Evolutionary conservation across 2,797 vertebrate genomes (phyloP).

Genomic region (Nyctibius grandis): DNA sequence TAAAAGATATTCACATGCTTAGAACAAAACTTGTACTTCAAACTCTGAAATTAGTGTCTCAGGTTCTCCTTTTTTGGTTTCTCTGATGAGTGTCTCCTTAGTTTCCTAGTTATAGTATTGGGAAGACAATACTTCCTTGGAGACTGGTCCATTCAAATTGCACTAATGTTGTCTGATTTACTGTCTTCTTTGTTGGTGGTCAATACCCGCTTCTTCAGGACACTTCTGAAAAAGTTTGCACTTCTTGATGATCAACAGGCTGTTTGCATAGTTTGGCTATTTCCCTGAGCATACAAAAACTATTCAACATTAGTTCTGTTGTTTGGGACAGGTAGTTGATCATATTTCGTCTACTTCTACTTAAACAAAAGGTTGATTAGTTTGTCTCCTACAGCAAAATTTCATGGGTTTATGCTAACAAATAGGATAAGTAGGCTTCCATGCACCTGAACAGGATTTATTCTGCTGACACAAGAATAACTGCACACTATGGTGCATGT

Average conservation of each 20-base stretch:
- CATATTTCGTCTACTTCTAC: neutral
- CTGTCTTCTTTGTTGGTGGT: neutral
- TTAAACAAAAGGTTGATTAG: neutral
- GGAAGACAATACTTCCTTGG: neutral
- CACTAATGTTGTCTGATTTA: neutral
- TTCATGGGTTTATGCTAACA: neutral
- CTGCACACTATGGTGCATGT: accelerated
- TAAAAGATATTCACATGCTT: neutral
- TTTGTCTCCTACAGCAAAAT: neutral
- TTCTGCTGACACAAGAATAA: neutral
- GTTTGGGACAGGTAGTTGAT: neutral
- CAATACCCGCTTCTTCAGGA: neutral
- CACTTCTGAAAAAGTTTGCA: neutral
- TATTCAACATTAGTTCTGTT: neutral
- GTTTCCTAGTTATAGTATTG: neutral
- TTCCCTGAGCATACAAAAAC: neutral
- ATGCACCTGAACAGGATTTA: neutral
- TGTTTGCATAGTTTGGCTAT: neutral
- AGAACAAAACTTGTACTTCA: neutral
- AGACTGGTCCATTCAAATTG: neutral
- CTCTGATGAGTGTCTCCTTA: neutral
- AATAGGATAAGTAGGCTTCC: neutral
- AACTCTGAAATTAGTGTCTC: neutral
- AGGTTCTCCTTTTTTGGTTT: neutral
- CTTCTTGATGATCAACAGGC: neutral